Base-by-base conservation (phyloP, 2,888 invertebrate genomes). In the Eilema griseolum region DNA sequence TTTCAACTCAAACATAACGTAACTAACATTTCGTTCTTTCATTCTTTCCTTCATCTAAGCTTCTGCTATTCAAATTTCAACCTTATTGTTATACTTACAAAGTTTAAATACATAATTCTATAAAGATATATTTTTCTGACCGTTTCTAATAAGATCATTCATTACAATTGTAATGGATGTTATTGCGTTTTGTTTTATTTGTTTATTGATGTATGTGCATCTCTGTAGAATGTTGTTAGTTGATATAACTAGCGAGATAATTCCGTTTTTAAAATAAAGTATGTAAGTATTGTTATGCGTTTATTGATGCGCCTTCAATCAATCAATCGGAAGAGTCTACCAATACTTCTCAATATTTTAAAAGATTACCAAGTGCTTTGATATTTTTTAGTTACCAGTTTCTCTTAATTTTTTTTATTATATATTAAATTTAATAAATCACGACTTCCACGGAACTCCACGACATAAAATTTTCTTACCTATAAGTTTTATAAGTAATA, bases 131-230 rank as follows among this genome's bases (percentile, higher is more conserved):
- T 60, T 73, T 33, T 61, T 60, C 66, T 69, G 80, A 86, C 89
- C 33, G 20, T 86, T 71, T 83, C 85, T 90, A 90, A 90, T 92
- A 89, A 87, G 86, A 89, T 89, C 90, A 92, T 92, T 89, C 89
- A 90, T 93, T 90, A 92, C 86, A 78, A 86, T 83, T 85, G 87
- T 92, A 92, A 93, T 91, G 92, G 90, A 89, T 92, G 90, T 90
- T 90, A 80, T 80, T 73, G 69, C 61, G 86, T 67, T 77, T 67
- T 41, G 83, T 88, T 85, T 88, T 84, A 86, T 87, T 88, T 90
- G 91, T 89, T 86, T 83, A 80, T 83, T 72, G 70, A 71, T 75
- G 63, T 28, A 23, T 66, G n/a, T 41, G 23, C n/a, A n/a, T 41
- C 14, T 3, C 20, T 26, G 20, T 11, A 64, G 26, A 46, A 20